These are phyloP conservation scores for Paragorgia papillata DNA, from an alignment of 92 coral and sea anemone genomes.

Conservation along the genomic window DNA sequence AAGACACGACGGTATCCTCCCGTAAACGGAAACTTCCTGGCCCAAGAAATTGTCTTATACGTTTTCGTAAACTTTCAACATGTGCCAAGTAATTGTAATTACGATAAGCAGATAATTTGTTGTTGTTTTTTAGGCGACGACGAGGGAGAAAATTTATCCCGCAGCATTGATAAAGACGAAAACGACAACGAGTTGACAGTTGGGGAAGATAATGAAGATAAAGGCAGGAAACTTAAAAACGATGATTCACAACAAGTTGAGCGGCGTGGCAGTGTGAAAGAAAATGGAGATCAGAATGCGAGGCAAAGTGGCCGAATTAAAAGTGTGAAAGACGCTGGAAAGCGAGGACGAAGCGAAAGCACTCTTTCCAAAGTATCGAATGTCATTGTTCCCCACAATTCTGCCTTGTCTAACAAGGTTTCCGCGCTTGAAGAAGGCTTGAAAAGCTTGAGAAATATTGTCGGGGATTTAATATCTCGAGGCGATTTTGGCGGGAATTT, in stretches of 20 bases:
- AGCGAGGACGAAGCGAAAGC: slow-evolving; percentile 70
- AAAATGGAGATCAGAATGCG: slow-evolving; percentile 61
- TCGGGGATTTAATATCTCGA: slow-evolving; percentile 88
- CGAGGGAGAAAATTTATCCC: slow-evolving; percentile 71
- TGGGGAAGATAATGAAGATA: slow-evolving; percentile 76
- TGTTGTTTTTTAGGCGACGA: slow-evolving; percentile 31
- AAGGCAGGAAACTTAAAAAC: slow-evolving; percentile 59
- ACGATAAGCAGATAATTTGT: too few species aligned
- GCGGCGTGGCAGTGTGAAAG: slow-evolving; percentile 46
- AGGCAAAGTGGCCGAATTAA: slow-evolving; percentile 56
- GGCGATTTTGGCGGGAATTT: slow-evolving; percentile 87
- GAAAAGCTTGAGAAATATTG: slow-evolving; percentile 80
- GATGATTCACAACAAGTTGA: slow-evolving; percentile 40
- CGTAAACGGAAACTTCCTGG: too few species aligned
- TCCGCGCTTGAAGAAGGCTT: slow-evolving; percentile 82
- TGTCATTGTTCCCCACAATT: slow-evolving; percentile 1
- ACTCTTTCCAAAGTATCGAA: slow-evolving; percentile 49
- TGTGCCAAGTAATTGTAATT: too few species aligned
- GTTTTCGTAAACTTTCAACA: too few species aligned
- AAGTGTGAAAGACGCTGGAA: slow-evolving; percentile 56
- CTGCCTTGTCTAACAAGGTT: slow-evolving; percentile 48
- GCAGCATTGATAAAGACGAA: too few species aligned
- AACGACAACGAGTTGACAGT: slow-evolving; percentile 72
- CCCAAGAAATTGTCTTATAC: too few species aligned
- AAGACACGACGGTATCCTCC: too few species aligned